Conservation (phyloP, 2,797 vertebrate genomes). For the Melanotaenia nigrans region DNA sequence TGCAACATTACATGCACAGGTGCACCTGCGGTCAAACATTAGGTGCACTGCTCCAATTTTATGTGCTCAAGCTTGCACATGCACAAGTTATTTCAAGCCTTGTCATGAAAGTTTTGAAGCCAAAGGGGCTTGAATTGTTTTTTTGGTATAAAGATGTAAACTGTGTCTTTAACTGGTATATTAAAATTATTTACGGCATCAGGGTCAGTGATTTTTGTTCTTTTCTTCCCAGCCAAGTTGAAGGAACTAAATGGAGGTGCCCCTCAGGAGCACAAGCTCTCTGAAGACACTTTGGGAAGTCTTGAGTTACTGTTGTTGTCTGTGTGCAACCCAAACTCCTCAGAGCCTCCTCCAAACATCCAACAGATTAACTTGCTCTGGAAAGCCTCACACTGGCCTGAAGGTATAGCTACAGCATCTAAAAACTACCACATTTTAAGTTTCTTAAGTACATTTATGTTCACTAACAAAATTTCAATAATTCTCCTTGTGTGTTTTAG, state of each 20-base stretch:
- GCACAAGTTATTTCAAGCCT: no score
- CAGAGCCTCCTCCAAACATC: slow-evolving; percentile 81
- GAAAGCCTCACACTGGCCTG: slow-evolving; percentile 95
- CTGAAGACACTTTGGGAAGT: slow-evolving; percentile 86
- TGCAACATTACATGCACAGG: no score
- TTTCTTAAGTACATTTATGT: neutral
- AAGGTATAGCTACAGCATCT: slow-evolving; percentile 82
- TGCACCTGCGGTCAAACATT: no score
- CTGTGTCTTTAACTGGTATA: neutral
- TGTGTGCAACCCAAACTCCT: slow-evolving; percentile 78
- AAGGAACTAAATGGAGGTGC: slow-evolving; percentile 91
- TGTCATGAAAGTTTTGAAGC: no score
- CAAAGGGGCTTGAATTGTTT: neutral
- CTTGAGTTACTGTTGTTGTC: slow-evolving; percentile 86
- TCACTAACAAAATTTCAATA: neutral
- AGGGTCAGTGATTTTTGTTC: neutral
- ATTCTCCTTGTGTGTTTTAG: slow-evolving; percentile 67
- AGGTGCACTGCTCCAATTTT: no score
- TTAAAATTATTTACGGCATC: neutral
- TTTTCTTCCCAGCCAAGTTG: slow-evolving; percentile 86
- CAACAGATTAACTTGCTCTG: slow-evolving; percentile 91
- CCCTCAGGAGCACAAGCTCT: slow-evolving; percentile 87
- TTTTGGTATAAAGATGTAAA: neutral
- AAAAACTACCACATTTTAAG: neutral
- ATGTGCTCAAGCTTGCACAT: no score